Percentiles rank a stretch among this genome's conserved stretches.
phyloP scores from a whole-genome alignment of 37 sponge, comb jelly and placozoan genomes.

The Haliclona indistincta region DNA sequence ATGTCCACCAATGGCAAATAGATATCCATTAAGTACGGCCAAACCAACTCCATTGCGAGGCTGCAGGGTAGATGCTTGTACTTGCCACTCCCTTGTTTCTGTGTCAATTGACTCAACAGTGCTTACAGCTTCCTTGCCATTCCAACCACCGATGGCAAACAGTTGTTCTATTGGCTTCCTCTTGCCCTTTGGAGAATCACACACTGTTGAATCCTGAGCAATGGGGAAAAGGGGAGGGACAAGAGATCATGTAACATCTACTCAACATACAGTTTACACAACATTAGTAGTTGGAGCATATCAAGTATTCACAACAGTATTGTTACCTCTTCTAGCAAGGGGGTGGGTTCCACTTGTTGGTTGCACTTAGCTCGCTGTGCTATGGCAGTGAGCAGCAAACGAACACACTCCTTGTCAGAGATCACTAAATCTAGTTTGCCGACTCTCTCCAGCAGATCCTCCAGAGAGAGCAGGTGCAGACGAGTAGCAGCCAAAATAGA shows the following conservation, averaged over 20 bases:
- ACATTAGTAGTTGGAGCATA: no score
- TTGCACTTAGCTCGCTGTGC: no score
- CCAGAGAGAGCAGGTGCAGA: conserved; percentile 30
- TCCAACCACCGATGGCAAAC: conserved; percentile 59
- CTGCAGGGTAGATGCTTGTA: neutral
- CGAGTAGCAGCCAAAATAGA: conserved; percentile 29
- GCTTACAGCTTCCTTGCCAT: conserved; percentile 36
- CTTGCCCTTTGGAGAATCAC: no score
- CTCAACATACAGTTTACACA: no score
- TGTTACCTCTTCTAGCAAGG: no score
- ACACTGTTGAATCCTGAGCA: no score
- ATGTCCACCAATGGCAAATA: conserved; percentile 52
- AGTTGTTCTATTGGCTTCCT: conserved; percentile 27
- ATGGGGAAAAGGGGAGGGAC: no score
- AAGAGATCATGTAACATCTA: no score
- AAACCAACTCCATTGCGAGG: conserved; percentile 44
- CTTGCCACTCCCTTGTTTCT: conserved; percentile 32
- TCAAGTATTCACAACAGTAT: no score
- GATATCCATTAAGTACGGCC: conserved; percentile 5
- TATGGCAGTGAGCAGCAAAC: conserved; percentile 39
- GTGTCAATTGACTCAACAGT: conserved; percentile 47
- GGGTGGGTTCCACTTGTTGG: neutral
- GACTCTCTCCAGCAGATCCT: conserved; percentile 22
- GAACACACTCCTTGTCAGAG: conserved; percentile 20
- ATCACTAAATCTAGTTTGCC: conserved; percentile 11